Conservation (phyloP, 2,113 vertebrate genomes). For the Rallus limicola region DNA sequence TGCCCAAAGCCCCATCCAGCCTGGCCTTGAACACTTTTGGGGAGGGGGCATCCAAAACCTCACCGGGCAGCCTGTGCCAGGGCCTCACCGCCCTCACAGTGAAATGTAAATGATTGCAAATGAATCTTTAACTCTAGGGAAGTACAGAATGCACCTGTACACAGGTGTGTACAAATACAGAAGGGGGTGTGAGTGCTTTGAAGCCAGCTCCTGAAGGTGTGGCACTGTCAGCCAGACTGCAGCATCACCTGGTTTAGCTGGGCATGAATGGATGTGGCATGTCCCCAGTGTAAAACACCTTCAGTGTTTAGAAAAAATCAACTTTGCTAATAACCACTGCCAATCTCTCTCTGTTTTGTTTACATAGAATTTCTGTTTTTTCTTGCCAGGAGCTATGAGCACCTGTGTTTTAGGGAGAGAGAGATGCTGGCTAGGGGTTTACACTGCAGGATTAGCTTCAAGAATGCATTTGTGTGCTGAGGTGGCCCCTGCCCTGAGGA, state of each 20-base stretch:
- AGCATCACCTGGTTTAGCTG: background rate
- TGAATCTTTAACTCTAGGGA: background rate
- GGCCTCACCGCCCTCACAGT: too few species aligned
- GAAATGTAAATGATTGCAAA: background rate
- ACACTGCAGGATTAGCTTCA: background rate
- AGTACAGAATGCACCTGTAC: background rate
- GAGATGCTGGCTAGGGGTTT: background rate
- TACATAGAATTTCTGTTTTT: background rate
- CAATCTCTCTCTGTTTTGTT: background rate
- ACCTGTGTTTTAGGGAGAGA: background rate
- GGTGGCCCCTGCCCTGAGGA: background rate
- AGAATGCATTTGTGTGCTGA: background rate
- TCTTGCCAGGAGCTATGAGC: background rate
- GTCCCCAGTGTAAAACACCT: background rate
- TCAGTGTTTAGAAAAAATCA: background rate
- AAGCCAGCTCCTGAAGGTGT: background rate
- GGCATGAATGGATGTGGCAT: background rate
- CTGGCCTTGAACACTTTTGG: too few species aligned
- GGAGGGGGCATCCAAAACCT: too few species aligned
- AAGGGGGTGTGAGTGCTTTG: background rate
- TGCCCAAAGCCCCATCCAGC: too few species aligned
- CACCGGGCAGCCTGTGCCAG: too few species aligned
- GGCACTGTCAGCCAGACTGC: background rate
- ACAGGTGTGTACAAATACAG: background rate
- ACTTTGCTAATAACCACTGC: background rate